Conservation (phyloP, 92 coral and sea anemone species). For the Epizoanthus illoricatus region DNA sequence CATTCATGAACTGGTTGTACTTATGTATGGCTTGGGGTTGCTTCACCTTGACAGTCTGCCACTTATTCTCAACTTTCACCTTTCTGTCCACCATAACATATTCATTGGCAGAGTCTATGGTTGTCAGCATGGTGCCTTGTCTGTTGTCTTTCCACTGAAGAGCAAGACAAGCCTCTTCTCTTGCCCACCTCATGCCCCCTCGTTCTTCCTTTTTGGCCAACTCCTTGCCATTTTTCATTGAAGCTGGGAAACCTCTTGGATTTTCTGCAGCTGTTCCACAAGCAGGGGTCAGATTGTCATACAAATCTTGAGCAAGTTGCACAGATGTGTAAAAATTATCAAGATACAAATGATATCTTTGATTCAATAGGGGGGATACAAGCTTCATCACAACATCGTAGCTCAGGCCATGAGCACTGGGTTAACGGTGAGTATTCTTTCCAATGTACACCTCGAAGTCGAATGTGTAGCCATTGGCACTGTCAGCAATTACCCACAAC, state of each 20-base stretch:
- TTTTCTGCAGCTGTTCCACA: conserved; percentile 42
- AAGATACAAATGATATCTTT: conserved; percentile 66
- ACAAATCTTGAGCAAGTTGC: conserved; percentile 51
- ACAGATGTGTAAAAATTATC: conserved; percentile 60
- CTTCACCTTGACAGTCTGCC: conserved; percentile 44
- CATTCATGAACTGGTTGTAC: conserved; percentile 54
- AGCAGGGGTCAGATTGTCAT: conserved; percentile 38
- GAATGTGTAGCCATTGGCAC: conserved; percentile 62
- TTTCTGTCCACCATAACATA: conserved; percentile 19
- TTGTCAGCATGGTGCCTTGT: conserved; percentile 51
- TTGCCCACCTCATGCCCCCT: conserved; percentile 57
- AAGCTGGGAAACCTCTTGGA: conserved; percentile 48
- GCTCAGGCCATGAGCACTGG: conserved; percentile 53
- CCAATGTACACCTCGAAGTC: conserved; percentile 62
- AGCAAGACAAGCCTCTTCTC: conserved; percentile 39
- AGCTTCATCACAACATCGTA: conserved; percentile 70
- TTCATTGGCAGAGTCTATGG: conserved; percentile 55
- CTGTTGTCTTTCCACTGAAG: conserved; percentile 55
- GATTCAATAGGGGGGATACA: conserved; percentile 36
- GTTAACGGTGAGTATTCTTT: conserved; percentile 34
- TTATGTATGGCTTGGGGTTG: conserved; percentile 49
- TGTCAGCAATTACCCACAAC: conserved; percentile 63
- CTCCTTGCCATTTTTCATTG: conserved; percentile 45
- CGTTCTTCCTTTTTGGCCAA: conserved; percentile 54
- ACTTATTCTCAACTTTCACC: conserved; percentile 34